Evolutionary conservation across 2,797 vertebrate genomes (phyloP), one percentile per base, ranked within the genome.

Genomic region (Spinus pinus): DNA sequence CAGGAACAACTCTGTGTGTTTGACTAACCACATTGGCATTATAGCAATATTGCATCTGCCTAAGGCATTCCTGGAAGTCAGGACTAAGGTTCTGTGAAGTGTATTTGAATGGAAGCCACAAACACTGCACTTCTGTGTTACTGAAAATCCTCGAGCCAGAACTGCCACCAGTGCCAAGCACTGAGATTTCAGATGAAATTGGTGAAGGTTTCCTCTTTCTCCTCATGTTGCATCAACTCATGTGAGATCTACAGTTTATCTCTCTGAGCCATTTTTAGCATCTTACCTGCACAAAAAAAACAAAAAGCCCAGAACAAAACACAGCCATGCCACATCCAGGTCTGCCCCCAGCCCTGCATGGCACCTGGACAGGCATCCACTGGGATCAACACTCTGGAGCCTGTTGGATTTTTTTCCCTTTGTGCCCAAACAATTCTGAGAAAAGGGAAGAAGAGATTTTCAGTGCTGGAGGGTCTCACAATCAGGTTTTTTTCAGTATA

Each of bases 271-370:
- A 19, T n/a, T 3, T 61, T 67, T 58, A 42, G 10, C 24, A 72
- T 47, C n/a, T 58, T 51, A 35, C 15, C 7, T 28, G 3, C 9
- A 56, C 64, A 80, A 28, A 22, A 22, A 44, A 35, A 12, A 0
- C 7, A 42, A 83, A 28, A 4, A 49, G 21, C 41, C 15, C 21
- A 39, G n/a, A 74, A 20, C 7, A 88, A 93, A 82, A 80, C 9
- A 60, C 9, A 37, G 2, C 17, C 2, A 6, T 39, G 33, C 5
- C 3, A 0, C 15, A 37, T 14, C 14, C 69, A 67, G 8, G 2
- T 58, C 51, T 51, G 35, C 2, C 6, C 42, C 37, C 3, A 56
- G 5, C 8, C 5, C n/a, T 42, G 9, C 20, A 37, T 7, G 18
- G 30, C 37, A 42, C 15, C 30, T 46, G 39, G 11, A 17, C 24